These are phyloP conservation scores for Mongoloraphidia duomilia DNA, from an alignment of 2,888 invertebrate species.

Conservation along the genomic window DNA sequence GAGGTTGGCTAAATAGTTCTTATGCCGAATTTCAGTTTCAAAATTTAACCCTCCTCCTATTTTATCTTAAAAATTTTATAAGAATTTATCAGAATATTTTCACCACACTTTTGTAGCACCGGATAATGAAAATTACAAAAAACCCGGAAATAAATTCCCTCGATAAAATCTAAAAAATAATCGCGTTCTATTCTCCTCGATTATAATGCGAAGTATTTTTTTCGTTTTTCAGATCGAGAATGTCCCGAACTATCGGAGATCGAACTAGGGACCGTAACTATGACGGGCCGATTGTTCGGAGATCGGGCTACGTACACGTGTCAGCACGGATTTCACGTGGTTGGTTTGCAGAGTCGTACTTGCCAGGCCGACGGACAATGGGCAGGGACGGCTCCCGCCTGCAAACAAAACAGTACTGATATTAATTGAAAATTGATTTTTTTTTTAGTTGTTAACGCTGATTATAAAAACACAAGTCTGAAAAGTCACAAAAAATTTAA, in stretches of 20 bases:
- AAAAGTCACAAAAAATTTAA: neutral
- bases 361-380: conserved; percentile 90
- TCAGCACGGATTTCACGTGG: conserved; percentile 75
- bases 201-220: too few species aligned
- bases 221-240: conserved; percentile 55
- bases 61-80: too few species aligned
- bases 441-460: neutral
- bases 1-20: too few species aligned
- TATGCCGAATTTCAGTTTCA: too few species aligned
- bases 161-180: too few species aligned
- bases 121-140: too few species aligned
- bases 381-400: conserved; percentile 71
- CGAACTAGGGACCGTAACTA: conserved; percentile 58
- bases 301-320: conserved; percentile 76
- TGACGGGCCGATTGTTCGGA: conserved; percentile 68
- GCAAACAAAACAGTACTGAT: conserved; percentile 66
- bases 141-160: too few species aligned
- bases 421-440: too few species aligned
- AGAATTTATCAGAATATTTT: too few species aligned
- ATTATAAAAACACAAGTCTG: neutral
- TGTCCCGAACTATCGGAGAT: conserved; percentile 68
- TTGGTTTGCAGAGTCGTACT: conserved; percentile 69
- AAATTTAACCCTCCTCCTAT: too few species aligned
- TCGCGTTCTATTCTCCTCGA: too few species aligned
- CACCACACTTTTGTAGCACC: too few species aligned